Percentiles rank a stretch among this genome's conserved stretches.
Conservation (phyloP, 1,140 invertebrate species). For the Macrobrachium rosenbergii region DNA sequence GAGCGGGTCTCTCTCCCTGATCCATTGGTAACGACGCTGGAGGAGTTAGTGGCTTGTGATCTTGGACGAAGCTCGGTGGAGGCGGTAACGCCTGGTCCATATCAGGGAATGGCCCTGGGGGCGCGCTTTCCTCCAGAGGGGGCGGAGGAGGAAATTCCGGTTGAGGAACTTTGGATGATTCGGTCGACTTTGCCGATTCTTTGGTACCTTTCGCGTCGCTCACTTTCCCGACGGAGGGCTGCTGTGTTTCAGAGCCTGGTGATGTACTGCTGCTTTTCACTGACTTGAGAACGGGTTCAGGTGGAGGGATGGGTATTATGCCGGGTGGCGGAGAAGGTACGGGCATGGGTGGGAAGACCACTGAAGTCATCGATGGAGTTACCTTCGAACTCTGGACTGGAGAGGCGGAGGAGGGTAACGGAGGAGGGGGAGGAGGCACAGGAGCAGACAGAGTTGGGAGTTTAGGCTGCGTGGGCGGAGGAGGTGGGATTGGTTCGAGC, state of each 20-base stretch:
- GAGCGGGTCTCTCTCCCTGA: neutral
- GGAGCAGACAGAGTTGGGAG: neutral
- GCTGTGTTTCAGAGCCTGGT: neutral
- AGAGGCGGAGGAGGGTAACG: neutral
- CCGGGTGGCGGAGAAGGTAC: neutral
- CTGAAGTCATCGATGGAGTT: neutral
- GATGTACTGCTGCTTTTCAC: constrained; percentile 10
- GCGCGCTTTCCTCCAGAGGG: constrained; percentile 29
- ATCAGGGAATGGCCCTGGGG: neutral
- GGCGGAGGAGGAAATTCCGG: constrained; percentile 47
- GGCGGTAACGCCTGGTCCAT: constrained; percentile 32
- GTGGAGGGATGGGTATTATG: constrained; percentile 36
- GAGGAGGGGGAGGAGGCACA: constrained; percentile 1
- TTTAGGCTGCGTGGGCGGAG: neutral
- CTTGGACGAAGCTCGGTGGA: constrained; percentile 39
- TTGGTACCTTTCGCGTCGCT: neutral
- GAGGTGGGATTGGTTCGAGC: neutral
- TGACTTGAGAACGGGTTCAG: constrained; percentile 21
- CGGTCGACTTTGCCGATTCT: neutral
- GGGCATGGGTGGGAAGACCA: neutral
- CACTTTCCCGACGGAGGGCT: neutral
- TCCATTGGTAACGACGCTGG: neutral
- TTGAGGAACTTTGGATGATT: neutral
- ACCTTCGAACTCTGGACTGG: neutral
- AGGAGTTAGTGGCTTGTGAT: neutral